These are phyloP conservation scores for Dasyprocta punctata DNA, from an alignment of 2,113 vertebrate genomes.

Conservation along the genomic window DNA sequence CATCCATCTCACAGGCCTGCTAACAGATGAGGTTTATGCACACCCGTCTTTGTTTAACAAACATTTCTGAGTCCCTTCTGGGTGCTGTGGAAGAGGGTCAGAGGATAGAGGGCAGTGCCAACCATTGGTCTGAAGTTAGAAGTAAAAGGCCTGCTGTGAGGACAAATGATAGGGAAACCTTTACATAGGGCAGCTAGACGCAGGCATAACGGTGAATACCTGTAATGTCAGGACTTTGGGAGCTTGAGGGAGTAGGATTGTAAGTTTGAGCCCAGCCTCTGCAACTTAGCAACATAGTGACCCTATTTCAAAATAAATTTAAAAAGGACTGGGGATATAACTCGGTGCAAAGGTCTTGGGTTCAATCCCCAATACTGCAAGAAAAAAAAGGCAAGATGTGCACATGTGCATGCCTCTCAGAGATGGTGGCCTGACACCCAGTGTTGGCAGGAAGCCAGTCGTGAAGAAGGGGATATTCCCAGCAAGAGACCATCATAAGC, in stretches of 20 bases:
- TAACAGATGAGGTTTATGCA: fast-evolving
- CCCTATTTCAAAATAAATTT: too few species aligned
- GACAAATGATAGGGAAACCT: fast-evolving
- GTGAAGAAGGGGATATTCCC: not conserved
- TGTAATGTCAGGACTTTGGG: not conserved
- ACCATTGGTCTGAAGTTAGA: not conserved
- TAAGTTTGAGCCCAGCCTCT: not conserved
- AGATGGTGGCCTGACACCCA: not conserved
- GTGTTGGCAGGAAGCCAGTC: not conserved
- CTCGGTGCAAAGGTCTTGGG: not conserved
- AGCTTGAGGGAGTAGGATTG: not conserved
- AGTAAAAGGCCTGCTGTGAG: not conserved
- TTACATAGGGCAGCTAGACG: not conserved
- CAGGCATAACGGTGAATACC: not conserved
- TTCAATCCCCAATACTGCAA: not conserved
- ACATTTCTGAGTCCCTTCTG: not conserved
- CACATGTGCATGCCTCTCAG: not conserved
- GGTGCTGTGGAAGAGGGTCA: not conserved
- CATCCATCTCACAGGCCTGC: too few species aligned
- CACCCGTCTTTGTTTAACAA: not conserved
- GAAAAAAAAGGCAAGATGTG: not conserved
- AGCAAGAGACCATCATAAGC: too few species aligned
- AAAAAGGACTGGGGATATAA: not conserved
- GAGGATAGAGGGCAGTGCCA: fast-evolving
- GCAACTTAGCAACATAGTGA: not conserved